These are phyloP conservation scores for Tangara arthus DNA, from an alignment of 2,797 vertebrate species.

Conservation along the genomic window DNA sequence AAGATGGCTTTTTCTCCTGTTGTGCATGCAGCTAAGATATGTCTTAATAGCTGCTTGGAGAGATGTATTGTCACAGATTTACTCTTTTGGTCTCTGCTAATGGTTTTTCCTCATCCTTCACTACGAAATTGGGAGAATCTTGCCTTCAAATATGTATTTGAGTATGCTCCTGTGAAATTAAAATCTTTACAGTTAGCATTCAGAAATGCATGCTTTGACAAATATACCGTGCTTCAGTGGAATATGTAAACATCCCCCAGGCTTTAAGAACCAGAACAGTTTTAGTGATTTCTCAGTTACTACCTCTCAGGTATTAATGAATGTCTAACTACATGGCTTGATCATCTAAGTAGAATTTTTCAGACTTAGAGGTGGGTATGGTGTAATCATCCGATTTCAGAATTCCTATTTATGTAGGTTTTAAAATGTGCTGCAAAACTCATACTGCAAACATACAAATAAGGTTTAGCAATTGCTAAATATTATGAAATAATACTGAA, in stretches of 20 bases:
- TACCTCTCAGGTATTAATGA: background rate
- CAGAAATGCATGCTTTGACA: background rate
- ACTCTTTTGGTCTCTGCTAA: background rate
- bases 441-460: background rate
- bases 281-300: background rate
- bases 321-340: background rate
- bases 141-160: background rate
- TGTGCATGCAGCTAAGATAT: background rate
- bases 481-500: background rate
- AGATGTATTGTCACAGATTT: background rate
- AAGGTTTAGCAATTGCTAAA: background rate
- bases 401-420: background rate
- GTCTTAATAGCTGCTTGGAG: background rate
- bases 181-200: background rate
- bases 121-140: background rate
- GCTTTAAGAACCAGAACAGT: background rate
- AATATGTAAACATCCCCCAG: background rate
- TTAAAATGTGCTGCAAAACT: background rate
- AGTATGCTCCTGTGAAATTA: background rate
- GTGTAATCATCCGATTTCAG: background rate
- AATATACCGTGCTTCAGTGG: fast-evolving
- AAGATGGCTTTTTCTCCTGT: background rate
- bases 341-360: background rate
- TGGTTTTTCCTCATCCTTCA: background rate
- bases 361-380: background rate